phyloP scores from a whole-genome alignment of 2,113 vertebrate species.

The Phocoena phocoena region DNA sequence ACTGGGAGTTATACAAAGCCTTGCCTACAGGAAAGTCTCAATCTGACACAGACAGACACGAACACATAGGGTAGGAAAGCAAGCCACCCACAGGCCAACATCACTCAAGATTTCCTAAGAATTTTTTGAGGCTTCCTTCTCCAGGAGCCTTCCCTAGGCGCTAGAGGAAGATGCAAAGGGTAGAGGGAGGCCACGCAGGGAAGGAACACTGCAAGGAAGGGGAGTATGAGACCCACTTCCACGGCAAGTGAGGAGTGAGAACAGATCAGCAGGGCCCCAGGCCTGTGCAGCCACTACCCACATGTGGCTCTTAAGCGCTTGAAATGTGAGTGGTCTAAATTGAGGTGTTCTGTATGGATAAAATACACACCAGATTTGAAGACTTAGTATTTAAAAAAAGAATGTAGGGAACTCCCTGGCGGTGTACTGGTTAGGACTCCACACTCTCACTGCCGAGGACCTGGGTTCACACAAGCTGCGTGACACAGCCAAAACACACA shows the following conservation, averaged over 20 bases:
- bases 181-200: neutral
- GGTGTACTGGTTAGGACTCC: too few species aligned
- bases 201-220: neutral
- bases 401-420: neutral
- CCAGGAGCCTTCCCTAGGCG: neutral
- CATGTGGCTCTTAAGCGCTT: neutral
- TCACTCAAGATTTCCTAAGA: constrained; percentile 19
- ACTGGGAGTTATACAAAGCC: neutral
- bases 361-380: neutral
- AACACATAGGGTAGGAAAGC: neutral
- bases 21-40: neutral
- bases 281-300: neutral
- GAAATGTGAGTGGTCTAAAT: neutral
- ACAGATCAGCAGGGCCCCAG: neutral
- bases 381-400: constrained; percentile 6
- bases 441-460: too few species aligned
- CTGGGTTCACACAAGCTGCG: too few species aligned
- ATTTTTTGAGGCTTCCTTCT: neutral
- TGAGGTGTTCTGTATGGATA: neutral
- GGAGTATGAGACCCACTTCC: neutral
- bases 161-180: neutral
- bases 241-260: neutral
- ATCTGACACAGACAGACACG: neutral
- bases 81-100: neutral
- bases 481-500: too few species aligned